phyloP scores from a whole-genome alignment of 2,797 vertebrate genomes.

The Anableps anableps region DNA sequence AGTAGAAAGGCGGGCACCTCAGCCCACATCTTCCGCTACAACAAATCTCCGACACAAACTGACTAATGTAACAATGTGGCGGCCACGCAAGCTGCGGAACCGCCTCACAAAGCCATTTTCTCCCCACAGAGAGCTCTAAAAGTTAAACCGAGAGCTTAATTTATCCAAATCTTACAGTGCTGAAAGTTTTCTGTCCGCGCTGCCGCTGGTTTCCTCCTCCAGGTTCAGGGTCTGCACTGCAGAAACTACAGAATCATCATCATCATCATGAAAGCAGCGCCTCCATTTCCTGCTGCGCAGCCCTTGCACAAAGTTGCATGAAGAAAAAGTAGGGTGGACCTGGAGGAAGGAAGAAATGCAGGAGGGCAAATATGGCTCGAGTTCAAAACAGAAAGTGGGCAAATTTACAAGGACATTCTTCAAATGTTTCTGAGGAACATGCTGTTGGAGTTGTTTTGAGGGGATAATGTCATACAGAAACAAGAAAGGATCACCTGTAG shows the following conservation, averaged over 20 bases:
- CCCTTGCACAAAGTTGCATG: neutral
- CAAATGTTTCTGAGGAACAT: neutral
- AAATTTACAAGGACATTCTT: neutral
- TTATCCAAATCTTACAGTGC: constrained; percentile 8
- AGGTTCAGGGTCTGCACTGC: constrained; percentile 13
- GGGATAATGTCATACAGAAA: neutral
- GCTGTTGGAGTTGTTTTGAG: neutral
- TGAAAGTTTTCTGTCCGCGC: constrained; percentile 5
- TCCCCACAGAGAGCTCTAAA: neutral
- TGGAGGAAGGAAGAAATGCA: neutral
- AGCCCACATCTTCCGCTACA: constrained; percentile 44
- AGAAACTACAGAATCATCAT: constrained; percentile 7
- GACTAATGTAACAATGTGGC: neutral
- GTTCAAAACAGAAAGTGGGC: neutral
- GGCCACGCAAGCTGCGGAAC: neutral
- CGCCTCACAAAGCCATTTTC: neutral
- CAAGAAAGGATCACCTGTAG: neutral
- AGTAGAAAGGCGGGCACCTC: constrained; percentile 19
- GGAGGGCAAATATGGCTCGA: neutral
- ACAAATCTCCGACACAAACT: neutral
- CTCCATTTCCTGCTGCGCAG: constrained; percentile 32
- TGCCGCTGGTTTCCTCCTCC: constrained; percentile 20
- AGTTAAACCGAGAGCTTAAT: neutral
- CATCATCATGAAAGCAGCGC: constrained; percentile 5
- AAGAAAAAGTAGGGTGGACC: neutral